Base-by-base conservation (phyloP, 2,888 invertebrate genomes). In the Chesias legatella region DNA sequence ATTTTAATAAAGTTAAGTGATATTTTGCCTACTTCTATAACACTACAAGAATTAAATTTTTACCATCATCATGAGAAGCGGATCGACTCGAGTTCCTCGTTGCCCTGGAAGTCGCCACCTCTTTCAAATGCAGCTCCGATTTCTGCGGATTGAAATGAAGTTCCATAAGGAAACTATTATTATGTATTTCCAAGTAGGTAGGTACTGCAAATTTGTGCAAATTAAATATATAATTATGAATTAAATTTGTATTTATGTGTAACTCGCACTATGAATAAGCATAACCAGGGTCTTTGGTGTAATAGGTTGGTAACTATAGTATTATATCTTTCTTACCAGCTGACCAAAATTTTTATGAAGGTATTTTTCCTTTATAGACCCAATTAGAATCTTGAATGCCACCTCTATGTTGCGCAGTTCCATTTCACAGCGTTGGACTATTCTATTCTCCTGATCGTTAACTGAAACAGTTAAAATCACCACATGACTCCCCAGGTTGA, bases 61-160 rank as follows among this genome's bases (percentile, higher is more conserved):
- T 73, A 86, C 85, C 85, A 46, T 86, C 85, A 51, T 86, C 85
- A 45, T 79, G 79, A 0, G 84, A 84, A 0, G 68, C 71, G 0
- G 82, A 52, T 0, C 70, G 57, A 27, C 60, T 66, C 0, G 75
- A 75, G 9, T 71, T 52, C 1, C 72, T 56, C 0, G 72, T 70
- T 6, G 54, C 54, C 3, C 61, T 60, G 0, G 63, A 48, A 1
- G 35, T 60, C 0, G 63, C 32, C 1, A 54, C 51, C 45, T 82
- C 83, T 31, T 72, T 75, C 0, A 82, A 44, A 6, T 66, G 49
- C 0, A 79, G 38, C 44, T 85, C 85, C 0, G 62, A 60, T 71
- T 78, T 84, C 86, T 86, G 67, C 3, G 62, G 70, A 22, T 5
- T 3, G 2, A 17, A 17, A n/a, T n/a, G n/a, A n/a, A n/a, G n/a